phyloP scores from a whole-genome alignment of 2,113 vertebrate genomes.

The Oryzias woworae region DNA sequence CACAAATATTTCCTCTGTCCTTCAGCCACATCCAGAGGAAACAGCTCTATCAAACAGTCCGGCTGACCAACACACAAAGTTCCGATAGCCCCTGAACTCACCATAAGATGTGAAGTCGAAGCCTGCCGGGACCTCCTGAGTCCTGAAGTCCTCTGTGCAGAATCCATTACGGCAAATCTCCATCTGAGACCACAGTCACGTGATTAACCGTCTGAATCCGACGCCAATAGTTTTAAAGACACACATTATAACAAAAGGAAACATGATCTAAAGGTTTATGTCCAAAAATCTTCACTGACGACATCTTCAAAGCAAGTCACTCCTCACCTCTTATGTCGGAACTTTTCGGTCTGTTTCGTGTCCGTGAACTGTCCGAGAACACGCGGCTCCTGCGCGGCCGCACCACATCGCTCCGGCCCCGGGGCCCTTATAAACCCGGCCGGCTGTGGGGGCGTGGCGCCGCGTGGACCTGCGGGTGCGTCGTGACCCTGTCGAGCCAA shows the following conservation, averaged over 20 bases:
- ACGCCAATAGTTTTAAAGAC: background rate
- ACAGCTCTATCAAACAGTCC: slow-evolving; percentile 28
- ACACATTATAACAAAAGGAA: background rate
- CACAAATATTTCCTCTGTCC: slow-evolving; percentile 71
- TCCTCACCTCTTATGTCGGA: background rate
- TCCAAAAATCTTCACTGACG: background rate
- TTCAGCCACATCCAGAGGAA: slow-evolving; percentile 70
- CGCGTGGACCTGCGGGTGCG: slow-evolving; percentile 31
- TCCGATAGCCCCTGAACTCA: slow-evolving; percentile 47
- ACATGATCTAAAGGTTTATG: background rate
- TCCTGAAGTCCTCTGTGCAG: slow-evolving; percentile 78
- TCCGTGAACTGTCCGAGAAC: background rate
- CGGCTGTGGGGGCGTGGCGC: slow-evolving; percentile 47
- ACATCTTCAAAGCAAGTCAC: background rate
- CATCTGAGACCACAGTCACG: slow-evolving; percentile 63
- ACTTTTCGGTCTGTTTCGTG: background rate
- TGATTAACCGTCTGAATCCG: background rate
- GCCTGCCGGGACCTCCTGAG: slow-evolving; percentile 79
- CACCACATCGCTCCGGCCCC: slow-evolving; percentile 29
- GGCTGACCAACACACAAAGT: background rate
- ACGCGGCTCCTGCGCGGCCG: background rate
- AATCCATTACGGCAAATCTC: slow-evolving; percentile 76
- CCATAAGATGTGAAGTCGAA: slow-evolving; percentile 80
- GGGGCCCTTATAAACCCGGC: slow-evolving; percentile 67
- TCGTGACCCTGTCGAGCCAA: slow-evolving; percentile 70